Evolutionary conservation across 2,888 invertebrate species (phyloP).

Genomic region (Coronaproctus castanopsis): DNA sequence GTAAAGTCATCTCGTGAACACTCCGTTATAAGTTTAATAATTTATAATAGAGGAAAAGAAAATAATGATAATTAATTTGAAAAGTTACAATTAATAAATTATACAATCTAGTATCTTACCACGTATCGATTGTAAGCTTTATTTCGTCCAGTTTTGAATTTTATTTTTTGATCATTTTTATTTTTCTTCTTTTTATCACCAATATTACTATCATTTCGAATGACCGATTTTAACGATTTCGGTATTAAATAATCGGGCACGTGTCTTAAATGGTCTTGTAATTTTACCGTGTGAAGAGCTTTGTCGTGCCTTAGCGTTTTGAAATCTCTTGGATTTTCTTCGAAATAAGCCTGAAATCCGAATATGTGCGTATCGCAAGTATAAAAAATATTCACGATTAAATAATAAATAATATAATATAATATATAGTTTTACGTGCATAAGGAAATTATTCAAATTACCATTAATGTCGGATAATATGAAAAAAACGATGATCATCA

Average conservation of each 20-base stretch:
- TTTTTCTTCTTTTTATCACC: conserved; percentile 10
- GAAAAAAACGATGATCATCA: too few species aligned
- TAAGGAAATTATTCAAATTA: conserved; percentile 3
- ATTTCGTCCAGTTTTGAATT: conserved; percentile 13
- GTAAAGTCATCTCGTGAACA: too few species aligned
- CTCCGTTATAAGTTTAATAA: too few species aligned
- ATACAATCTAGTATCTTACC: conserved; percentile 16
- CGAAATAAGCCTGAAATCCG: conserved; percentile 55
- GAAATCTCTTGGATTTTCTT: conserved; percentile 73
- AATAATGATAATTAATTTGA: conserved; percentile 1
- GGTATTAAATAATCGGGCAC: conserved; percentile 87
- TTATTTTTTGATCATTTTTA: conserved; percentile 12
- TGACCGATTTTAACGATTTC: conserved; percentile 37
- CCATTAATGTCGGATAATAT: conserved; percentile 1
- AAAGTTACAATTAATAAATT: neutral
- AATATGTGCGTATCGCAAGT: neutral
- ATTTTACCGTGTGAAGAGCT: conserved; percentile 60
- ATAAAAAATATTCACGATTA: too few species aligned
- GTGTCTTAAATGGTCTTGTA: conserved; percentile 66
- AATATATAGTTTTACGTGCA: too few species aligned
- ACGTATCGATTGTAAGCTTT: conserved; percentile 20
- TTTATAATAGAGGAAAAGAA: neutral
- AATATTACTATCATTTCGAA: conserved; percentile 12
- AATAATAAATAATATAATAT: too few species aligned
- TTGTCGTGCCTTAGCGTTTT: conserved; percentile 68